Base-by-base conservation (phyloP, 2,888 invertebrate species). In the Scaeva pyrastri region DNA sequence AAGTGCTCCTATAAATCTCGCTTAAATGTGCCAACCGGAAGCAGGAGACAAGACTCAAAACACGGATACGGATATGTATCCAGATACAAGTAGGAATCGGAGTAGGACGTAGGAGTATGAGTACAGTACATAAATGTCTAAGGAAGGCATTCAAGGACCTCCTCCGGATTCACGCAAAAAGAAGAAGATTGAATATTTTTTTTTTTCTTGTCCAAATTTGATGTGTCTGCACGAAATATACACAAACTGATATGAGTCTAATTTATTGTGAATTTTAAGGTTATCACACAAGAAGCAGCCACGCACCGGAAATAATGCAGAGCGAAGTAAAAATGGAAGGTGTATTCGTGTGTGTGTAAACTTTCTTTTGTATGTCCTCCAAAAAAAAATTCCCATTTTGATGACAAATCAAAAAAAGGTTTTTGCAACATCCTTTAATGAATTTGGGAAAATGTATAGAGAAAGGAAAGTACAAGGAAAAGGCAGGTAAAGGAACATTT, bases 1-100 rank as follows among this genome's bases (percentile, higher is more conserved):
- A 72, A 77, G 62, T 64, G 56, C 70, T n/a, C 31, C 48, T 21
- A 78, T 83, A 83, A 83, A 83, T 78, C 70, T 78, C 70, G 62
- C 43, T 50, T 62, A 64, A 70, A 70, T 68, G 62, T 43, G 41
- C n/a, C n/a, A 60, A 52, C 36, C 19, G 45, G 6, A 39, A n/a
- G n/a, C n/a, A n/a, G 52, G 43, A 31, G 36, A 19, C 73, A 56
- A 14, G n/a, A 26, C 14, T 12, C 68, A 36, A 23, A 26, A 23
- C 52, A 7, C 23, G 52, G 26, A 39, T 11, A 60, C 50, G 68
- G 11, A 56, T 12, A 68, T 19, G 23, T 14, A 23, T 23, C n/a
- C n/a, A n/a, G n/a, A n/a, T n/a, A n/a, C n/a, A n/a, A n/a, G n/a
- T n/a, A n/a, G n/a, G n/a, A n/a, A n/a, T n/a, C n/a, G n/a, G n/a